These are phyloP conservation scores for Procavia capensis DNA, from an alignment of 2,113 vertebrate genomes.

Conservation along the genomic window DNA sequence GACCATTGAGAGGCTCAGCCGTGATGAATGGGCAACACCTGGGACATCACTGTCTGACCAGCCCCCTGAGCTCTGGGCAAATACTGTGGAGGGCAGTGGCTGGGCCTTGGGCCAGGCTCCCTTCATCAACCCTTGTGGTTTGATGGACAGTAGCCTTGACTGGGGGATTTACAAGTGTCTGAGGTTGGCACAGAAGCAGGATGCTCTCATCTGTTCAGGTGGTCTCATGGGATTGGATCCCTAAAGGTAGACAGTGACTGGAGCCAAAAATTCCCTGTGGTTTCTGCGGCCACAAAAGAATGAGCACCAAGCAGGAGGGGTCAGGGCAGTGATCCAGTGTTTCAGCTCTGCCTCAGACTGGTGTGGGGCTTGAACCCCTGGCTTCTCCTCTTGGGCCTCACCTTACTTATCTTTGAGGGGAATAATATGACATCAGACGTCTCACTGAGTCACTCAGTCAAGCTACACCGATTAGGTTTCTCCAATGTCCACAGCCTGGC, in stretches of 20 bases:
- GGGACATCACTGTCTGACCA: neutral
- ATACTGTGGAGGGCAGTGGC: neutral
- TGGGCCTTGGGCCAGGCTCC: neutral
- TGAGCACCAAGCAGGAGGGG: no score
- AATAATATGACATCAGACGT: no score
- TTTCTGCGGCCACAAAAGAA: neutral
- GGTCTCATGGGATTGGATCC: neutral
- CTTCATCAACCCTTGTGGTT: neutral
- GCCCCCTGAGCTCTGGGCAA: neutral
- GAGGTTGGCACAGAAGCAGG: neutral
- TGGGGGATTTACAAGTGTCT: neutral
- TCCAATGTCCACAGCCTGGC: neutral
- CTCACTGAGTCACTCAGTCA: no score
- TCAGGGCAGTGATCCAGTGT: fast-evolving
- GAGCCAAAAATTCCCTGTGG: neutral
- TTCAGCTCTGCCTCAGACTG: neutral
- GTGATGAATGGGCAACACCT: neutral
- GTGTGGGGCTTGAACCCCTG: neutral
- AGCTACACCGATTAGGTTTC: neutral
- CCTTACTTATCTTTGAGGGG: neutral
- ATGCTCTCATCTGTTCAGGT: neutral
- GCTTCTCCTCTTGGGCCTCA: neutral
- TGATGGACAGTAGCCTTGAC: no score
- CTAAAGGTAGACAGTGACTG: neutral
- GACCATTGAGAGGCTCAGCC: neutral